phyloP scores from a whole-genome alignment of 2,113 vertebrate genomes.

The Heteronetta atricapilla region DNA sequence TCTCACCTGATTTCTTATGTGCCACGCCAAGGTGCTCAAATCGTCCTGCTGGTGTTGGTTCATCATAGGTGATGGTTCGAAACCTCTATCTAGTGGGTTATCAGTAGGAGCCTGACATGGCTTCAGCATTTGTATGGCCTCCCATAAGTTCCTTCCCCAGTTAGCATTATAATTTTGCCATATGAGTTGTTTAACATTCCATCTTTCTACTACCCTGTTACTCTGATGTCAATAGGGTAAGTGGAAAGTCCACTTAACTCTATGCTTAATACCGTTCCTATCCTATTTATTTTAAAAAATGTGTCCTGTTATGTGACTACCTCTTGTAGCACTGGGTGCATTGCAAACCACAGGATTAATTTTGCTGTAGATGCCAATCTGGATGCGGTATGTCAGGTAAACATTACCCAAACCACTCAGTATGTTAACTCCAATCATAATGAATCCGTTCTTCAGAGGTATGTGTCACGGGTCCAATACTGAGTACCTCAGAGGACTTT shows the following conservation, averaged over 20 bases:
- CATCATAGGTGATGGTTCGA: not conserved
- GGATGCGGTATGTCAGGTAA: not conserved
- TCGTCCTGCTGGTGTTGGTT: not conserved
- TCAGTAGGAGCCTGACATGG: not conserved
- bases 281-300: not conserved
- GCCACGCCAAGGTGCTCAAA: not conserved
- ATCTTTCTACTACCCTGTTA: not conserved
- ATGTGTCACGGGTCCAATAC: not conserved
- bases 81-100: not conserved
- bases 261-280: not conserved
- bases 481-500: not conserved
- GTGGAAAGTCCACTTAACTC: not conserved
- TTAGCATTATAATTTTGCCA: not conserved
- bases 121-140: not conserved
- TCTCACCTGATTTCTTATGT: not conserved
- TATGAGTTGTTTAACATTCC: not conserved
- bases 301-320: not conserved
- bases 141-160: not conserved
- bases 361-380: not conserved
- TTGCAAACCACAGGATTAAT: not conserved
- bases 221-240: not conserved
- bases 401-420: not conserved
- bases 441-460: not conserved
- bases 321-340: not conserved
- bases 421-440: not conserved